phyloP scores from a whole-genome alignment of 2,888 invertebrate genomes.

The Serripes groenlandicus region DNA sequence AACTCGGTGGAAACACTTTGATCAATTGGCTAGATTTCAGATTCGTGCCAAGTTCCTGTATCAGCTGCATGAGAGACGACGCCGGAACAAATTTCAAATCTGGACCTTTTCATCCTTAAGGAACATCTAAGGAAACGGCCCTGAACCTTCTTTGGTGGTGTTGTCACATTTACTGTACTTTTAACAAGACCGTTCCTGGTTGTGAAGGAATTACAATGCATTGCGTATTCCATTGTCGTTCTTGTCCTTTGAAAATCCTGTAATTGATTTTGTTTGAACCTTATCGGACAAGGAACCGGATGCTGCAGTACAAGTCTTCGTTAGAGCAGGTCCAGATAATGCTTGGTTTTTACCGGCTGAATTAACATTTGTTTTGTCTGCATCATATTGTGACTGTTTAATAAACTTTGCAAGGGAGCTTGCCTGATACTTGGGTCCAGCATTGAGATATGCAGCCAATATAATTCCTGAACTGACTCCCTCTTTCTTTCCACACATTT shows the following conservation, averaged over 20 bases:
- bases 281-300: no score
- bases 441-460: constrained; percentile 12
- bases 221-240: background rate
- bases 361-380: background rate
- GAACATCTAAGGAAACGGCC: background rate
- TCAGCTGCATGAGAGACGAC: background rate
- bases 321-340: no score
- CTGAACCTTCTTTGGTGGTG: background rate
- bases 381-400: background rate
- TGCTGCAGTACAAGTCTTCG: no score
- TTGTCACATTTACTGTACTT: background rate
- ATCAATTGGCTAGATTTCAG: background rate
- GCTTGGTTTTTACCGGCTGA: no score
- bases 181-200: background rate
- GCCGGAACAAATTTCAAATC: constrained; percentile 1
- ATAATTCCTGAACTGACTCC: background rate
- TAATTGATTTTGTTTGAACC: no score
- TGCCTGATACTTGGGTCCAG: constrained; percentile 3
- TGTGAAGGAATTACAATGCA: background rate
- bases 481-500: background rate
- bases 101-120: background rate
- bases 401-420: background rate
- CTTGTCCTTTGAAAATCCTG: background rate
- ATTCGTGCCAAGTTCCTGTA: no score
- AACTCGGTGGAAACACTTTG: background rate